Evolutionary conservation across 2,797 vertebrate species (phyloP), one percentile per base, ranked within the genome.

Genomic region (Capromys pilorides): DNA sequence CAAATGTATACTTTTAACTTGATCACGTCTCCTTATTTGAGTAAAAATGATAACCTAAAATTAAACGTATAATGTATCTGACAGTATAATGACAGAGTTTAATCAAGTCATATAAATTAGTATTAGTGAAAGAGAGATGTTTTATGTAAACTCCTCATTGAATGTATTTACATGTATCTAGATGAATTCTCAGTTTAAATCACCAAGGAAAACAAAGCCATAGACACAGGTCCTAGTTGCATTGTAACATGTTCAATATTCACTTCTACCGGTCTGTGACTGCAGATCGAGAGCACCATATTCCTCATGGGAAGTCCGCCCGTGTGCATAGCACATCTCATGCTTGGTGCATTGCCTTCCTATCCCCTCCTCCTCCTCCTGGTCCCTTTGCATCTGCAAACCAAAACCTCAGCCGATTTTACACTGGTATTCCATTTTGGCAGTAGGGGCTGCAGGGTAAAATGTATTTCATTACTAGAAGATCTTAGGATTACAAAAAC

Each of bases 161-260:
- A 93, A 85, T 86, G 45, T 59, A 22, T 79, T 78, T 91, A 57
- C 88, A 90, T 82, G 93, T 73, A 93, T 11, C 39, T 83, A 94
- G 82, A 79, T 79, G 41, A 75, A 61, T 66, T 82, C 88, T 67
- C 91, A 94, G n/a, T 84, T 39, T 73, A 89, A 94, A 91, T 57
- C 36, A 57, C 3, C 14, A 67, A 4, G 0, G 28, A n/a, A 90
- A 88, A 93, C 49, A 64, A 88, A 95, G 88, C 66, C 13, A 80
- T n/a, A 62, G 28, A 80, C 39, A 61, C 28, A 69, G 45, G 86
- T 21, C 28, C 6, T 28, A 84, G 11, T 31, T 81, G 16, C 12
- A 33, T 66, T 59, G 90, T 49, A 39, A 39, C 39, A 39, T 39
- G 39, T 39, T 71, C 5, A 39, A 5, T 36, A 22, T 39, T n/a